Percentiles rank a stretch among this genome's conserved stretches.
Conservation (phyloP, 1,140 invertebrate genomes). For the Stegodyphus dumicola region DNA sequence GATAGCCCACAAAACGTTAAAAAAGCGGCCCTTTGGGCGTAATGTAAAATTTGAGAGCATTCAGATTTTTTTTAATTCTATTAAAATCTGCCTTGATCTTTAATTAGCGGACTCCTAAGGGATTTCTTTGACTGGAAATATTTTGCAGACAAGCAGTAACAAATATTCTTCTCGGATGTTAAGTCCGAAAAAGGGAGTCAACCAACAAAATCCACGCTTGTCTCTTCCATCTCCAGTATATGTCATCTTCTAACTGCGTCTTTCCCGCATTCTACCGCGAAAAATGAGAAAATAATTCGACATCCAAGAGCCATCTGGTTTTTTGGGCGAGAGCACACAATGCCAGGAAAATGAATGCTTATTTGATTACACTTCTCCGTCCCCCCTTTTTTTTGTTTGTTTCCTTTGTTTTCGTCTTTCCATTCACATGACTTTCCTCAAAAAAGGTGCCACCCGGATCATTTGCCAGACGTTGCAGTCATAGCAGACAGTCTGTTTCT, state of each 20-base stretch:
- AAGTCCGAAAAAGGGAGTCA: too few relatives aligned
- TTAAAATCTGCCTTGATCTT: too few relatives aligned
- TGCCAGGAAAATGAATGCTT: conserved; percentile 30
- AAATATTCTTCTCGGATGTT: too few relatives aligned
- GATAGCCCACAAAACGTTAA: too few relatives aligned
- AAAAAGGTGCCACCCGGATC: background rate
- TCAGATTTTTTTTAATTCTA: too few relatives aligned
- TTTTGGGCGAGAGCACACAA: conserved; percentile 27
- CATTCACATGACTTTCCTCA: conserved; percentile 16
- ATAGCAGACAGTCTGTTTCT: too few relatives aligned
- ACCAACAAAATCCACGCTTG: background rate
- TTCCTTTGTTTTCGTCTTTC: background rate
- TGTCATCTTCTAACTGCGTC: conserved; percentile 5
- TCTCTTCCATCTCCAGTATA: conserved; percentile 1
- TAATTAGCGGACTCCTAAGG: too few relatives aligned
- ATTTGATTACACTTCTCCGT: conserved; percentile 13
- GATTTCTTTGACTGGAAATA: too few relatives aligned
- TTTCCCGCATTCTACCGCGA: background rate
- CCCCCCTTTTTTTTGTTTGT: background rate
- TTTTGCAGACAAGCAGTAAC: too few relatives aligned
- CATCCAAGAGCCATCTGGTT: background rate
- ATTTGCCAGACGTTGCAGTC: too few relatives aligned
- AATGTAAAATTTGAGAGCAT: too few relatives aligned
- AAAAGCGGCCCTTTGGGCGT: too few relatives aligned
- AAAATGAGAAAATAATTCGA: background rate